Evolutionary conservation across 2,113 vertebrate genomes (phyloP).

Genomic region (Bos javanicus): DNA sequence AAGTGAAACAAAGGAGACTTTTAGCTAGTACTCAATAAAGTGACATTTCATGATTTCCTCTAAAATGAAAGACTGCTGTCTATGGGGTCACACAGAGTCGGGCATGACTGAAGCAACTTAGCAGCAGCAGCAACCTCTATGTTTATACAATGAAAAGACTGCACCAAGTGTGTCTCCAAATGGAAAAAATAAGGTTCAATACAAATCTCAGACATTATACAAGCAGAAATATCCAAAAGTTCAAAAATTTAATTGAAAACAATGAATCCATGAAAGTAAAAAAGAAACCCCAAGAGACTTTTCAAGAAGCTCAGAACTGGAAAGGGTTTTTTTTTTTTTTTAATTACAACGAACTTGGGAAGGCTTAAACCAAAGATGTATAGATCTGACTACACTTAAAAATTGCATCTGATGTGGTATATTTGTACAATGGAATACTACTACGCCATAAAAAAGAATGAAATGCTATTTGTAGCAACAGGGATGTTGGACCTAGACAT

Average conservation of each 20-base stretch:
- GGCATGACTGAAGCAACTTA: too few relatives aligned
- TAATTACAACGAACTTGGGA: background rate
- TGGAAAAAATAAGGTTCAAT: background rate
- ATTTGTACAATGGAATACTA: background rate
- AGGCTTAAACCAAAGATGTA: background rate
- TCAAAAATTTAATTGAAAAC: background rate
- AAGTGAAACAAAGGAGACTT: constrained; percentile 59
- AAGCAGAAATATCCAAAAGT: background rate
- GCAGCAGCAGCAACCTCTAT: too few relatives aligned
- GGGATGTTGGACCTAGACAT: background rate
- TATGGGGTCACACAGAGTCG: too few relatives aligned
- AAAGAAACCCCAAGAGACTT: background rate
- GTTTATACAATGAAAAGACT: background rate
- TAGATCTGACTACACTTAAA: background rate
- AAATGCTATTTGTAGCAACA: background rate
- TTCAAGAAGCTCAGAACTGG: too few relatives aligned
- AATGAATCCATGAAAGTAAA: background rate
- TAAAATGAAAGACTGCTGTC: constrained; percentile 20
- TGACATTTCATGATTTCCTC: background rate
- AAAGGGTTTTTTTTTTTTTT: too few relatives aligned
- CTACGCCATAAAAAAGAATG: background rate
- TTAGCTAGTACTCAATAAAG: background rate
- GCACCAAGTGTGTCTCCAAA: too few relatives aligned
- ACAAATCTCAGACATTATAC: background rate
- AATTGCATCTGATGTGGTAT: background rate